Base-by-base conservation (phyloP, 2,888 invertebrate species). In the Torymus tubicola region DNA sequence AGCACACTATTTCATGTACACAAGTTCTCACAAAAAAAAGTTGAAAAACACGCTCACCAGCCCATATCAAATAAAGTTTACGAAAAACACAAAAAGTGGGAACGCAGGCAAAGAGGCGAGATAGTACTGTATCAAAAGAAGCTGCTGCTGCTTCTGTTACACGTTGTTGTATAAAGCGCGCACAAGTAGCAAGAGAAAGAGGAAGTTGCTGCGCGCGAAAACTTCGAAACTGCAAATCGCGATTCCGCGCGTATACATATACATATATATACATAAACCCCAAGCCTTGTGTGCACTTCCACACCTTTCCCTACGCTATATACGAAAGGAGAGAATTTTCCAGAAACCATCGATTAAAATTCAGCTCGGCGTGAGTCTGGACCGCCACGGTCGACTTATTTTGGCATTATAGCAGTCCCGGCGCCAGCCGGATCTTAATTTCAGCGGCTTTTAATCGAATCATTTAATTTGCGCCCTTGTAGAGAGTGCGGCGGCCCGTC, bases 401-500 rank as follows among this genome's bases (percentile, higher is more conserved):
- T 42, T 42, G 42, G 42, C 42, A 42, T 42, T 42, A 42, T 42
- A 42, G 8, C 42, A 42, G 42, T 8, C 10, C 0, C 42, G 42
- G 8, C 42, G 10, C 42, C 42, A 42, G 42, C 42, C 8, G 42
- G 42, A 42, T 42, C 42, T 42, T 16, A 86, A 88, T 89, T 89
- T 86, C 84, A 84, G 81, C 82, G 85, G 86, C 83, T 85, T 84
- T 83, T 89, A 89, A 90, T 90, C 87, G 86, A 89, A 89, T 89
- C 88, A 86, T 86, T 88, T 87, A 87, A 89, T 89, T 89, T 88
- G 85, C 87, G 83, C 87, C 86, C 87, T 88, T 87, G 85, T 86
- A 84, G 79, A 42, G 42, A 42, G 83, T 63, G 74, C 68, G n/a
- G 16, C 18, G 57, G 1, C 8, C 16, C 18, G 21, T 12, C 21